Percentiles rank a stretch among this genome's conserved stretches.
These are phyloP conservation scores for Troides helena DNA, from an alignment of 2,888 invertebrate genomes.

Conservation along the genomic window DNA sequence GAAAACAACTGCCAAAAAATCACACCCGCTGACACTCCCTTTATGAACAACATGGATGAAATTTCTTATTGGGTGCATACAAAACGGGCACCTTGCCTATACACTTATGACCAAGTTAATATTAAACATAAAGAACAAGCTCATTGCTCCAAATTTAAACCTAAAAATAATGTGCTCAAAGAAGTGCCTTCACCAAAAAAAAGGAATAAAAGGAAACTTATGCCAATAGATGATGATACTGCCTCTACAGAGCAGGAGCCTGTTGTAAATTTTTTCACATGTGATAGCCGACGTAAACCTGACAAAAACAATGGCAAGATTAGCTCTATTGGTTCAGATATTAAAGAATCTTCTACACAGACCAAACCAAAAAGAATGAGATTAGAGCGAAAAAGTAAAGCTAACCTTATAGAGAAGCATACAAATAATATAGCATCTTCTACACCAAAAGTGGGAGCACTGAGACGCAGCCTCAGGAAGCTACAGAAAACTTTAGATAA, in stretches of 20 bases:
- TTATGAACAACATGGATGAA: slow-evolving; percentile 74
- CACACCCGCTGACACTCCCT: slow-evolving; percentile 46
- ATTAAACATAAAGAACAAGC: slow-evolving; percentile 53
- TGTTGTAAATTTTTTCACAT: slow-evolving; percentile 61
- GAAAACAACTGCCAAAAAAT: slow-evolving; percentile 14
- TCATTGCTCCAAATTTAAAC: slow-evolving; percentile 51
- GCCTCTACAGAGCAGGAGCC: slow-evolving; percentile 51
- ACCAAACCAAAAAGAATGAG: slow-evolving; percentile 53
- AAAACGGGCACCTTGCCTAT: slow-evolving; percentile 71
- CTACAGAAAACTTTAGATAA: slow-evolving; percentile 50
- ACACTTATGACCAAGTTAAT: slow-evolving; percentile 60
- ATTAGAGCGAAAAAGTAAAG: slow-evolving; percentile 47
- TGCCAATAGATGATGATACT: slow-evolving; percentile 59
- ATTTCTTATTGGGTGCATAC: slow-evolving; percentile 73
- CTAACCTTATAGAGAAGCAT: slow-evolving; percentile 44
- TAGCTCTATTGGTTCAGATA: slow-evolving; percentile 53
- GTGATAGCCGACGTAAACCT: slow-evolving; percentile 46
- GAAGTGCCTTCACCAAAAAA: slow-evolving; percentile 52
- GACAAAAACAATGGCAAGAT: slow-evolving; percentile 51
- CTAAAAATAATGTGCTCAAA: slow-evolving; percentile 44
- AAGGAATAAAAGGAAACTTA: slow-evolving; percentile 62
- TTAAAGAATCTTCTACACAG: slow-evolving; percentile 55
- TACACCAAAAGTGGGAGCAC: slow-evolving; percentile 55
- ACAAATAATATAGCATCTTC: slow-evolving; percentile 64
- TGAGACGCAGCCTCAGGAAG: slow-evolving; percentile 63